These are phyloP conservation scores for Drosophila willistoni DNA, from an alignment of 1,140 invertebrate genomes.

Conservation along the genomic window DNA sequence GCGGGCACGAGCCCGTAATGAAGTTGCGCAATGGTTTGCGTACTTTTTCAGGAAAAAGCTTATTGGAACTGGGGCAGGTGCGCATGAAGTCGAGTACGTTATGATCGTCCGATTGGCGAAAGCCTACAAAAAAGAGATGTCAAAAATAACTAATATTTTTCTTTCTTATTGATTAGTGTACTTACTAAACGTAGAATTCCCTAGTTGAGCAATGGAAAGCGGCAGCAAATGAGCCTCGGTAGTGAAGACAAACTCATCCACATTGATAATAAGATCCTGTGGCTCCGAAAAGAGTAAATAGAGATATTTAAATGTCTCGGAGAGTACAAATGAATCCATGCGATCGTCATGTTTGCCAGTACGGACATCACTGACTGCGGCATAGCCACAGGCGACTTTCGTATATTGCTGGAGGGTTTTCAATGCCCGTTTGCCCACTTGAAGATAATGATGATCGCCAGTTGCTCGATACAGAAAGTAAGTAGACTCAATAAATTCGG, in stretches of 20 bases:
- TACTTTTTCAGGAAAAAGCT: slow-evolving; percentile 91
- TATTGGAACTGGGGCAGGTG: slow-evolving; percentile 93
- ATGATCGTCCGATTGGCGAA: slow-evolving; percentile 84
- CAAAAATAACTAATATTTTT: too few relatives aligned
- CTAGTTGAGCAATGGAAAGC: slow-evolving; percentile 88
- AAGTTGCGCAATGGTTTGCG: slow-evolving; percentile 92
- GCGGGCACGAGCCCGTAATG: slow-evolving; percentile 92
- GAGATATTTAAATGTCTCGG: slow-evolving; percentile 99
- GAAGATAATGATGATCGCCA: slow-evolving; percentile 96
- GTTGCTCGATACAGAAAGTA: slow-evolving; percentile 98
- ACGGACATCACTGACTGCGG: slow-evolving; percentile 97
- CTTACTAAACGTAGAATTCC: slow-evolving; percentile 81
- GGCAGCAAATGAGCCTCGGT: slow-evolving; percentile 98
- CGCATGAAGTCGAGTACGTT: slow-evolving; percentile 88
- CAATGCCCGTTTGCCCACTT: slow-evolving; percentile 96
- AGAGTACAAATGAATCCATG: slow-evolving; percentile 99
- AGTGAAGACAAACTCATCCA: slow-evolving; percentile 98
- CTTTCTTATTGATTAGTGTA: slow-evolving; percentile 20
- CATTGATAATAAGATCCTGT: slow-evolving; percentile 92
- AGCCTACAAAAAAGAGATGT: slow-evolving; percentile 49
- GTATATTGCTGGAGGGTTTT: slow-evolving; percentile 95
- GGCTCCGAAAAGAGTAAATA: slow-evolving; percentile 97
- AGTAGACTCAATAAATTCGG: slow-evolving; percentile 99
- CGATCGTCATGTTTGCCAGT: slow-evolving; percentile 95
- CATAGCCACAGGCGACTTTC: slow-evolving; percentile 97